Conservation (phyloP, 1,140 invertebrate genomes). For the Pinna nobilis region DNA sequence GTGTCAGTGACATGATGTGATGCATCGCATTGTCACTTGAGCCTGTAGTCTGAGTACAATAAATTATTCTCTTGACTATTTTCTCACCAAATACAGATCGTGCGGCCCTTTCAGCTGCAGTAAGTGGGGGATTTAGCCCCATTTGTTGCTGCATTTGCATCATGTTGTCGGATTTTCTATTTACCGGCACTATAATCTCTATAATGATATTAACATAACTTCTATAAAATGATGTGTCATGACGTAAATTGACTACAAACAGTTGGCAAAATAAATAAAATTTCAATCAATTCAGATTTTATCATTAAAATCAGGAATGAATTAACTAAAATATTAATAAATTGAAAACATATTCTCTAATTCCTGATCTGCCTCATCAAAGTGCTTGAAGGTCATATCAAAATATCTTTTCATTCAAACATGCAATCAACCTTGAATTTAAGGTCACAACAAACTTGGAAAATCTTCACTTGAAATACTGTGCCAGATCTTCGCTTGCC, state of each 20-base stretch:
- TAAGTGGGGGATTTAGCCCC: slow-evolving; percentile 23
- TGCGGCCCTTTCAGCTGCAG: slow-evolving; percentile 64
- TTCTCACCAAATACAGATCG: slow-evolving; percentile 70
- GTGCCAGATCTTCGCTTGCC: neutral
- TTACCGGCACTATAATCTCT: neutral
- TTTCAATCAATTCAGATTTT: too few species aligned
- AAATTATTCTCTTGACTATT: too few species aligned
- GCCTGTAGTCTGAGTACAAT: neutral
- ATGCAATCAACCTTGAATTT: neutral
- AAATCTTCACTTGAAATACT: neutral
- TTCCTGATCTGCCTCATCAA: neutral
- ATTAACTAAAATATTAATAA: too few species aligned
- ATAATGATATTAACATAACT: too few species aligned
- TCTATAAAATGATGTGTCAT: too few species aligned
- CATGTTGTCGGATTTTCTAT: slow-evolving; percentile 4
- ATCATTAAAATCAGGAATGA: too few species aligned
- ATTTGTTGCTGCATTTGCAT: slow-evolving; percentile 24
- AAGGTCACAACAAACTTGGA: neutral
- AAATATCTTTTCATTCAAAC: neutral
- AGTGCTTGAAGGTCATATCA: neutral
- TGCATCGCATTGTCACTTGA: neutral
- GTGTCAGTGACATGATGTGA: neutral
- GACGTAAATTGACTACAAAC: too few species aligned
- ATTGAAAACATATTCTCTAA: neutral
- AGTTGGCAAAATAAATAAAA: too few species aligned